These are phyloP conservation scores for Eupithecia dodoneata DNA, from an alignment of 2,888 invertebrate species.

Conservation along the genomic window DNA sequence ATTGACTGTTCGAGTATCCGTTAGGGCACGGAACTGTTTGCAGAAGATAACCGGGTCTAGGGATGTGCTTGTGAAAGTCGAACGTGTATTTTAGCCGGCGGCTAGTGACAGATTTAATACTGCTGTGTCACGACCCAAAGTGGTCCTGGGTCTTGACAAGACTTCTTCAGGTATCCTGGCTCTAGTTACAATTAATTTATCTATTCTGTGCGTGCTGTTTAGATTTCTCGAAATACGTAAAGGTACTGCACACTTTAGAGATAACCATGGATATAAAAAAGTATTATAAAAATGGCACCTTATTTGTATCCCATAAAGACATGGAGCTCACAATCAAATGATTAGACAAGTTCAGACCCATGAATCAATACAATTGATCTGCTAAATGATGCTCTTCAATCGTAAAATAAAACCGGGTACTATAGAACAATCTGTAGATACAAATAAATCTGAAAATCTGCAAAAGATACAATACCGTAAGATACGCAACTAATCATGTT, in stretches of 20 bases:
- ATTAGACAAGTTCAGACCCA: neutral
- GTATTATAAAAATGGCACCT: too few relatives aligned
- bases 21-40: constrained; percentile 32
- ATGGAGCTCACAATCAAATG: neutral
- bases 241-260: neutral
- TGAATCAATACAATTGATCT: neutral
- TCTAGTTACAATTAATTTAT: neutral
- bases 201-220: neutral
- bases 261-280: neutral
- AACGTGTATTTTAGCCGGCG: constrained; percentile 6
- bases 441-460: too few relatives aligned
- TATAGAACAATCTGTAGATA: too few relatives aligned
- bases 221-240: neutral
- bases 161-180: neutral
- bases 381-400: too few relatives aligned
- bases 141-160: neutral
- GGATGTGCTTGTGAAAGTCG: constrained; percentile 18
- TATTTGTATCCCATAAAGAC: too few relatives aligned
- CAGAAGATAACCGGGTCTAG: constrained; percentile 30
- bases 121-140: neutral
- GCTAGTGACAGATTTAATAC: neutral
- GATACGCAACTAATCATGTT: too few relatives aligned
- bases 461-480: too few relatives aligned
- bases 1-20: constrained; percentile 52
- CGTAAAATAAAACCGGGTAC: too few relatives aligned